Percentiles rank a stretch among this genome's conserved stretches.
phyloP scores from a whole-genome alignment of 2,888 invertebrate genomes.

The Bursaphelenchus okinawaensis region DNA sequence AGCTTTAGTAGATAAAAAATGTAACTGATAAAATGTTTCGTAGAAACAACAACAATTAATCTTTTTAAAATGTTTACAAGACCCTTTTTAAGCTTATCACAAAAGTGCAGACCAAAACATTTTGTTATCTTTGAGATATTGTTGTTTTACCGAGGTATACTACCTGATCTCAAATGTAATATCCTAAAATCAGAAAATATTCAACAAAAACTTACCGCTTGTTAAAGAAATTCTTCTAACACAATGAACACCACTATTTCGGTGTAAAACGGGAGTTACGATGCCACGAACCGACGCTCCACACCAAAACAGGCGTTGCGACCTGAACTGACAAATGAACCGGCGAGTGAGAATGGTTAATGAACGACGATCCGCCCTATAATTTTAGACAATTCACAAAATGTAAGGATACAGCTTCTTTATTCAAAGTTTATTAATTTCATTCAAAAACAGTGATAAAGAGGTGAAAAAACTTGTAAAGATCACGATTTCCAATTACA shows the following conservation, averaged over 20 bases:
- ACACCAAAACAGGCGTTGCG: neutral
- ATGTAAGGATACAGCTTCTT: neutral
- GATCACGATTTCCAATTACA: too few species aligned
- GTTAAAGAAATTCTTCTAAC: neutral
- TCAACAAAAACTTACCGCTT: neutral
- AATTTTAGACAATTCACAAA: neutral
- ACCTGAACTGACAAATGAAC: neutral
- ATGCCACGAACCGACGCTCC: neutral
- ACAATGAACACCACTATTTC: neutral
- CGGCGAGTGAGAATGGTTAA: neutral
- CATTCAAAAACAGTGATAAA: too few species aligned
- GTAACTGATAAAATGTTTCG: conserved; percentile 12
- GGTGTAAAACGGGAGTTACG: neutral
- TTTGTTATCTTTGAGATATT: too few species aligned
- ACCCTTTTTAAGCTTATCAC: too few species aligned
- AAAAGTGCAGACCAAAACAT: too few species aligned
- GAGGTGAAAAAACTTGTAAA: too few species aligned
- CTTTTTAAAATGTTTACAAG: neutral
- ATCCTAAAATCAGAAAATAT: too few species aligned
- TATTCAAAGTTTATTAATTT: too few species aligned
- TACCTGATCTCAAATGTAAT: too few species aligned
- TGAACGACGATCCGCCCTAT: neutral
- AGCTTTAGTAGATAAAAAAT: too few species aligned
- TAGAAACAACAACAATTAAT: conserved; percentile 13
- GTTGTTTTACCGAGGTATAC: too few species aligned